phyloP scores from a whole-genome alignment of 2,888 invertebrate genomes.

The Agrochola macilenta region DNA sequence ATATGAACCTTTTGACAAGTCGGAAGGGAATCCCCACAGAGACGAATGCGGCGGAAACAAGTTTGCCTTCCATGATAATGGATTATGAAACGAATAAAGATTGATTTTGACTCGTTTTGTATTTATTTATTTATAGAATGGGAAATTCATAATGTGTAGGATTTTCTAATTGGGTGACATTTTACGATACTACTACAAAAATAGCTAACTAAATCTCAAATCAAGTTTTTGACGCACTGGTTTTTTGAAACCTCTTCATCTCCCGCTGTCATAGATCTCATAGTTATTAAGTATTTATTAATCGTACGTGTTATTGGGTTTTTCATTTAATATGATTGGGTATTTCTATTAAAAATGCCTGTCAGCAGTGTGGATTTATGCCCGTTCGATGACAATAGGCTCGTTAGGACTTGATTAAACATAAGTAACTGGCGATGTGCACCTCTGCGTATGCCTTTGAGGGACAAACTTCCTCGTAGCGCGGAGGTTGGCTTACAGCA shows the following conservation, averaged over 20 bases:
- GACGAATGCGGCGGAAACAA: slow-evolving; percentile 16
- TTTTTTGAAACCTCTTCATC: slow-evolving; percentile 12
- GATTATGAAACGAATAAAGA: not conserved
- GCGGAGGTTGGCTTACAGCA: not conserved
- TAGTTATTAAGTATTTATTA: not conserved
- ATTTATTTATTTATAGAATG: slow-evolving; percentile 11
- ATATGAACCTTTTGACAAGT: slow-evolving; percentile 3
- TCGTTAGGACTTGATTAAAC: not conserved
- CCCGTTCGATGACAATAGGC: not conserved
- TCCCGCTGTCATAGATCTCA: not conserved
- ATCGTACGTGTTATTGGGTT: not conserved
- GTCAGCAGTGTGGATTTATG: not conserved
- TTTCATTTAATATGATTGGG: not conserved
- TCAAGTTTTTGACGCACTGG: not conserved
- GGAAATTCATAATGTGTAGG: slow-evolving; percentile 25
- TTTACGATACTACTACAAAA: slow-evolving; percentile 6
- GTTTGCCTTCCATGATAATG: slow-evolving; percentile 25
- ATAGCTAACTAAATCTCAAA: not conserved
- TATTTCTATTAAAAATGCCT: not conserved
- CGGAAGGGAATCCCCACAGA: slow-evolving; percentile 44
- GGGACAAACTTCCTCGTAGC: not conserved
- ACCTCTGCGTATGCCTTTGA: not conserved
- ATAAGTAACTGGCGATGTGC: not conserved
- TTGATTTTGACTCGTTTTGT: not conserved
- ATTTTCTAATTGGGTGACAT: slow-evolving; percentile 27